Evolutionary conservation across 30 jellyfish, hydroid and myxozoan genomes (phyloP).

Genomic region (Hydractinia symbiolongicarpus): DNA sequence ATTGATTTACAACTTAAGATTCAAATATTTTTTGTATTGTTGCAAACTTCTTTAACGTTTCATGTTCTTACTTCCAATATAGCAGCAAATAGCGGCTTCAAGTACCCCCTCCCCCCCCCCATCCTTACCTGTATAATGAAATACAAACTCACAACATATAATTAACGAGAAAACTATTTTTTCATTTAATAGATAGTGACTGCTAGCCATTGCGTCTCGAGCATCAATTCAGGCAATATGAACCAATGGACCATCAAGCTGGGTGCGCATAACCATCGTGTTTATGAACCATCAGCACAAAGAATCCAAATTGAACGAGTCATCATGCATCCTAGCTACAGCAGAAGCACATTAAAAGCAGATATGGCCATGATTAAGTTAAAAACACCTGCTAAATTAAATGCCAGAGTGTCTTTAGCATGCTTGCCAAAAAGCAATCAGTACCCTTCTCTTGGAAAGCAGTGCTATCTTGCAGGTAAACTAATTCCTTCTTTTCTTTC

Average conservation of each 20-base stretch:
- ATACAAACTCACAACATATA: not conserved
- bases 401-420: not conserved
- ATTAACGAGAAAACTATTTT: not conserved
- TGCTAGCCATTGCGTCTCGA: slow-evolving; percentile 2
- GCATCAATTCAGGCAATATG: not conserved
- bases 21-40: too few species aligned
- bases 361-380: slow-evolving; percentile 9
- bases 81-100: not conserved
- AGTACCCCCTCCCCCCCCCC: not conserved
- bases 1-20: too few species aligned
- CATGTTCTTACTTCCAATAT: too few species aligned
- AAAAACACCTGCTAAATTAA: not conserved
- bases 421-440: not conserved
- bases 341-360: not conserved
- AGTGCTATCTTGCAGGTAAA: slow-evolving; percentile 17
- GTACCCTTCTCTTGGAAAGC: not conserved
- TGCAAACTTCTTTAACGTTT: too few species aligned
- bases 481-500: not conserved
- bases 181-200: not conserved
- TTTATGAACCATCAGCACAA: not conserved
- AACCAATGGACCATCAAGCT: not conserved
- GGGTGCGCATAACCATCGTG: not conserved
- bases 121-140: not conserved
- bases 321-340: slow-evolving; percentile 2
- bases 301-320: not conserved